phyloP scores from a whole-genome alignment of 92 coral and sea anemone species.

The Phenganax stokvisi region DNA sequence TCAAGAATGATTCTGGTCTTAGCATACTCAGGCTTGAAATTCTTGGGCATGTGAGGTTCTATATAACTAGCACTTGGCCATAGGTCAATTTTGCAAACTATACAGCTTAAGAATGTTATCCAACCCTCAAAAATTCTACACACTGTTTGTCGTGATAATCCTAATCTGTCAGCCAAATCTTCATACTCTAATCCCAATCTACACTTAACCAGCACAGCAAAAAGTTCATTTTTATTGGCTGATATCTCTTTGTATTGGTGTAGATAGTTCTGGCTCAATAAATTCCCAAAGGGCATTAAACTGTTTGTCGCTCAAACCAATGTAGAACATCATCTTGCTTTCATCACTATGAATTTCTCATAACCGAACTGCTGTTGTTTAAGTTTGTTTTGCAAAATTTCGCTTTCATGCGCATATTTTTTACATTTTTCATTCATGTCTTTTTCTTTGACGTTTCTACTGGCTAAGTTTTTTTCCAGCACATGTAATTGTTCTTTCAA shows the following conservation, averaged over 20 bases:
- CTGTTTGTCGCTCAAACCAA: constrained; percentile 12
- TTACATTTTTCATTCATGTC: too few species aligned
- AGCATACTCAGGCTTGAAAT: constrained; percentile 20
- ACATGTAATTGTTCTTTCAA: too few species aligned
- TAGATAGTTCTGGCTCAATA: too few species aligned
- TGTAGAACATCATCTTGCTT: constrained; percentile 23
- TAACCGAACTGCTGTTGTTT: too few species aligned
- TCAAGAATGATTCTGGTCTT: constrained; percentile 3
- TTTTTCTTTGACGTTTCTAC: too few species aligned
- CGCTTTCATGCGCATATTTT: too few species aligned
- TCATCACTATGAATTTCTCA: not conserved
- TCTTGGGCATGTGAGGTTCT: not conserved
- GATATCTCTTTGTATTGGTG: not conserved
- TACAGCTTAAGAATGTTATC: constrained; percentile 21
- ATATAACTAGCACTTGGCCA: constrained; percentile 21
- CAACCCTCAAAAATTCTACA: constrained; percentile 31
- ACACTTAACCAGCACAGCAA: constrained; percentile 18
- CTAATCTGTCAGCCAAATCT: constrained; percentile 30
- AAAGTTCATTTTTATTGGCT: constrained; percentile 17
- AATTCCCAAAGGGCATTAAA: constrained; percentile 7
- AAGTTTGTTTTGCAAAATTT: too few species aligned
- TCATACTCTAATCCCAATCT: constrained; percentile 6
- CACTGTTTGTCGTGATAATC: constrained; percentile 14
- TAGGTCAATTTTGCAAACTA: constrained; percentile 5
- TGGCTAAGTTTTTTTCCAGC: too few species aligned